phyloP scores from a whole-genome alignment of 2,888 invertebrate species.

The Sarcophaga subvicina region DNA sequence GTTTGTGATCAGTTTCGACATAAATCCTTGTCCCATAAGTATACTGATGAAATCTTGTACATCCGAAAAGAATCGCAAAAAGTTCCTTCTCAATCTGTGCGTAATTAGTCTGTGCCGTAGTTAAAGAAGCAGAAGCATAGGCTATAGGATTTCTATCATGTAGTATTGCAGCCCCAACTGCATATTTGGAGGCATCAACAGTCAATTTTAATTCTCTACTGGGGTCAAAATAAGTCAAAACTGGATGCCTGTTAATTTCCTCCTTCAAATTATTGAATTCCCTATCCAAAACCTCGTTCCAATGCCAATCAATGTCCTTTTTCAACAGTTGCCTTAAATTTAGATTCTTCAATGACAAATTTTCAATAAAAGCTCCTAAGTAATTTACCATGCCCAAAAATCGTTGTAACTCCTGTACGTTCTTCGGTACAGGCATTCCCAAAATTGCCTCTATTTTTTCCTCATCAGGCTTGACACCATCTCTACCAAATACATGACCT shows the following conservation, averaged over 20 bases:
- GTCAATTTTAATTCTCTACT: slow-evolving; percentile 42
- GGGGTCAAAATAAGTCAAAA: slow-evolving; percentile 54
- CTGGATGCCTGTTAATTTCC: slow-evolving; percentile 40
- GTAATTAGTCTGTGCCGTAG: slow-evolving; percentile 59
- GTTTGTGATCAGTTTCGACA: slow-evolving; percentile 40
- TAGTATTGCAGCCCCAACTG: slow-evolving; percentile 57
- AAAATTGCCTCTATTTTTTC: slow-evolving; percentile 37
- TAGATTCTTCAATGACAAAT: slow-evolving; percentile 13
- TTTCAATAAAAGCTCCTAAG: slow-evolving; percentile 57
- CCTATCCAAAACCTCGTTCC: slow-evolving; percentile 29
- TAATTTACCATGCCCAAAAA: slow-evolving; percentile 69
- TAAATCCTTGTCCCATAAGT: slow-evolving; percentile 56
- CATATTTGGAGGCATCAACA: slow-evolving; percentile 60
- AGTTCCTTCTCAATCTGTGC: slow-evolving; percentile 69
- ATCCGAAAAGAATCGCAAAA: slow-evolving; percentile 65
- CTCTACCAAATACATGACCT: slow-evolving; percentile 46
- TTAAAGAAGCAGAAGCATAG: slow-evolving; percentile 51
- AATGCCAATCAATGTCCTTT: slow-evolving; percentile 60
- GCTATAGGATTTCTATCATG: slow-evolving; percentile 57
- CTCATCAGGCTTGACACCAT: slow-evolving; percentile 32
- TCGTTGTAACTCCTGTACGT: slow-evolving; percentile 39
- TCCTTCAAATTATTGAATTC: slow-evolving; percentile 44
- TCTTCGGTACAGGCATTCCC: slow-evolving; percentile 39
- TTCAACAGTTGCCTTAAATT: slow-evolving; percentile 60
- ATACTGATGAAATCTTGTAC: slow-evolving; percentile 64